These are phyloP conservation scores for Heterodera filipjevi DNA, from an alignment of 2,888 invertebrate species.

Conservation along the genomic window DNA sequence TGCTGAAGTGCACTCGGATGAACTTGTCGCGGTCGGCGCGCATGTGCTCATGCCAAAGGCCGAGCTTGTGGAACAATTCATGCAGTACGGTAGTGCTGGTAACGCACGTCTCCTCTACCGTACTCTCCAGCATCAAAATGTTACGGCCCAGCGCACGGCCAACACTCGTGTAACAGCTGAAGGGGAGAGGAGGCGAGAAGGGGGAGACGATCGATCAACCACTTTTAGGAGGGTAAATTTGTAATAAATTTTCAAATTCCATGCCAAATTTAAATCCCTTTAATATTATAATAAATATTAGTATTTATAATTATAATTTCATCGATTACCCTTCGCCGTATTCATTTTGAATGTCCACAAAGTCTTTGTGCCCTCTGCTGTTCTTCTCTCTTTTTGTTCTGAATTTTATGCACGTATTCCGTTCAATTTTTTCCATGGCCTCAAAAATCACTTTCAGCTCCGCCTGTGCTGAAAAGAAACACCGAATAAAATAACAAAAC, in stretches of 20 bases:
- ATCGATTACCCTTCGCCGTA: conserved; percentile 50
- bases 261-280: neutral
- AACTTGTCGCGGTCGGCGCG: conserved; percentile 55
- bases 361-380: conserved; percentile 40
- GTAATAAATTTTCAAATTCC: too few relatives aligned
- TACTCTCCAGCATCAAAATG: conserved; percentile 59
- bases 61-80: conserved; percentile 46
- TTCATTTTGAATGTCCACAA: conserved; percentile 53
- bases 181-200: neutral
- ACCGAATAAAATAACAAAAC: too few relatives aligned
- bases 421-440: conserved; percentile 52
- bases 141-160: conserved; percentile 53
- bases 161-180: conserved; percentile 57
- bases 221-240: too few relatives aligned
- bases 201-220: too few relatives aligned
- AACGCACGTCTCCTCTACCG: conserved; percentile 51
- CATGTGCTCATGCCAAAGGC: conserved; percentile 62
- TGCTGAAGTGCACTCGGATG: conserved; percentile 55
- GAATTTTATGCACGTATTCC: conserved; percentile 57
- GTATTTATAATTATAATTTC: neutral
- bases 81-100: conserved; percentile 53
- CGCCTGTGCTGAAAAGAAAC: conserved; percentile 41
- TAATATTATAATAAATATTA: too few relatives aligned
- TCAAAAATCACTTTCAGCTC: conserved; percentile 47
- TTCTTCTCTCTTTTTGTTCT: conserved; percentile 20